These are phyloP conservation scores for Odocoileus virginianus DNA, from an alignment of 2,113 vertebrate species.

Conservation along the genomic window DNA sequence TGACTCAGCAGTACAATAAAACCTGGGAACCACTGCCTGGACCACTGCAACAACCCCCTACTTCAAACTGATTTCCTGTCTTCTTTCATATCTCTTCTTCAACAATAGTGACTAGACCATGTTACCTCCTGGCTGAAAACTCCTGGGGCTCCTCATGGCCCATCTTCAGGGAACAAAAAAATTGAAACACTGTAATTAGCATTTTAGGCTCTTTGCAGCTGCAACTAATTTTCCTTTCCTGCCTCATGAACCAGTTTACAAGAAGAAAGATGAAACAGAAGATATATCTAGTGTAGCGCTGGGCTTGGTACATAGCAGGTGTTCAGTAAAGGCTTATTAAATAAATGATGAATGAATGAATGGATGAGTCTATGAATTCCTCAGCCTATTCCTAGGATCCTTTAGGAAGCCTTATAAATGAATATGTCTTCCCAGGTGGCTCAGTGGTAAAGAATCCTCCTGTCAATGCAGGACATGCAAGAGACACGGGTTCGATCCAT, in stretches of 20 bases:
- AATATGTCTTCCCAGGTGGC: not conserved
- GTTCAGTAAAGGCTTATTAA: not conserved
- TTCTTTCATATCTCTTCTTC: not conserved
- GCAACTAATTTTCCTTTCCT: not conserved
- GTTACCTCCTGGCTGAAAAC: not conserved
- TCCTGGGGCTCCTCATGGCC: not conserved
- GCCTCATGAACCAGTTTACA: not conserved
- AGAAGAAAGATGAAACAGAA: slow-evolving; percentile 5
- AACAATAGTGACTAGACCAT: not conserved
- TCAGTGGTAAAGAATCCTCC: not conserved
- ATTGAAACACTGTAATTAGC: not conserved
- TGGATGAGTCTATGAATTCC: not conserved
- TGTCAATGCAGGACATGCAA: not conserved
- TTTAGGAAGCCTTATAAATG: not conserved
- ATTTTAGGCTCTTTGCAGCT: not conserved
- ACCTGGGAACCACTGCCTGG: not conserved
- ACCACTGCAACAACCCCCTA: not conserved
- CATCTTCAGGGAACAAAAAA: not conserved
- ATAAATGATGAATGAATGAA: not conserved
- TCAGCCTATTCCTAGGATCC: not conserved
- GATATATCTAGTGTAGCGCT: not conserved
- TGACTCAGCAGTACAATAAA: not conserved
- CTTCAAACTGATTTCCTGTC: not conserved
- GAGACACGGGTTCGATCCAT: not conserved
- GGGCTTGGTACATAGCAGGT: not conserved